A percentile compares a stretch with the other conserved stretches of the same genome.
Evolutionary conservation across 2,888 invertebrate species (phyloP).

Genomic region (Cylindroiulus punctatus): DNA sequence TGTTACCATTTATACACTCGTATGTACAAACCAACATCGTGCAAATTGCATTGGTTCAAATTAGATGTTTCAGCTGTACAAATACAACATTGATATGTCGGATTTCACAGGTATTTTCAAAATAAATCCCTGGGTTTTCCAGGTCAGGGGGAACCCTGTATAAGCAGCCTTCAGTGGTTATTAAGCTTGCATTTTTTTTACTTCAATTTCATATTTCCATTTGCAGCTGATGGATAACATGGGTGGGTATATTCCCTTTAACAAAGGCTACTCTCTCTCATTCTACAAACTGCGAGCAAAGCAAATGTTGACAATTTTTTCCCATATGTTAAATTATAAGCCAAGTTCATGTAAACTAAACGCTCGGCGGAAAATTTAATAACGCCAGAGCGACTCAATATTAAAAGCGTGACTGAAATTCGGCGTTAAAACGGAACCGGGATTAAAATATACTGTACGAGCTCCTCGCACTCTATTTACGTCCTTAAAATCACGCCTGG

Average conservation of each 20-base stretch:
- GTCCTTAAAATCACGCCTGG: background rate
- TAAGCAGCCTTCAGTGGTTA: no score
- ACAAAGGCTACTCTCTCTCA: background rate
- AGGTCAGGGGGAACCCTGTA: no score
- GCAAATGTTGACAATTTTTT: constrained; percentile 42
- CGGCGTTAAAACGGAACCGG: background rate
- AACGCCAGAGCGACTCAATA: background rate
- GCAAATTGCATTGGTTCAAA: no score
- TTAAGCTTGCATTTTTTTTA: no score
- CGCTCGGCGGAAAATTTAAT: constrained; percentile 13
- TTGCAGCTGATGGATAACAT: background rate
- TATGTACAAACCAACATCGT: no score
- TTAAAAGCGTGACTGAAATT: constrained; percentile 34
- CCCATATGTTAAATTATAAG: constrained; percentile 38
- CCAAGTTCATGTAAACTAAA: constrained; percentile 34
- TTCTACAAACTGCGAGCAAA: background rate
- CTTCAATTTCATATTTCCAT: no score
- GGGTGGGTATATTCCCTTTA: background rate
- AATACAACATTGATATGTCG: no score
- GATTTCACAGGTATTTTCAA: no score
- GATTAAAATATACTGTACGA: constrained; percentile 37
- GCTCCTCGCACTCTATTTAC: background rate
- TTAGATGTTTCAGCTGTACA: no score
- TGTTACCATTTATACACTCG: no score
- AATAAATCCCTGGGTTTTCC: no score